Conservation (phyloP, 2,113 vertebrate species). For the Oncorhynchus nerka region DNA sequence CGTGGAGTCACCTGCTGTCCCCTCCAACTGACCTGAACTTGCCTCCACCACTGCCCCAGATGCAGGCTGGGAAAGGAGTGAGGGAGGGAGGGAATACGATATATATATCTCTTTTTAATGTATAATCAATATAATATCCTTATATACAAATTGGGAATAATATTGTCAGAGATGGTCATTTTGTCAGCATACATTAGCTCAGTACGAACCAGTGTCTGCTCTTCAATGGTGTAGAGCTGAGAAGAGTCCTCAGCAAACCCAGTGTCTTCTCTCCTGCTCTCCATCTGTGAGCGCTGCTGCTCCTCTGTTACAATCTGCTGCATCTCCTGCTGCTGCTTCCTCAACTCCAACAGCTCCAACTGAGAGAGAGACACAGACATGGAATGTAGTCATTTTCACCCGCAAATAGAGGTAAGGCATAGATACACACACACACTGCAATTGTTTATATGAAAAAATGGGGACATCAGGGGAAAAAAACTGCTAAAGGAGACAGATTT, state of each 20-base stretch:
- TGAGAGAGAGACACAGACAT: slow-evolving; percentile 46
- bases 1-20: slow-evolving; percentile 52
- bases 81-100: neutral
- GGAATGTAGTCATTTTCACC: no score
- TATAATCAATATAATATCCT: no score
- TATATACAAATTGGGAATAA: neutral
- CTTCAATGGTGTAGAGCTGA: slow-evolving; percentile 63
- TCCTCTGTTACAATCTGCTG: slow-evolving; percentile 52
- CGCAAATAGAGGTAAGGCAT: no score
- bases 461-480: no score
- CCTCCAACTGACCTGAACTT: slow-evolving; percentile 52
- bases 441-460: no score
- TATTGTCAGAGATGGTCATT: neutral
- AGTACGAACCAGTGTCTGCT: slow-evolving; percentile 70
- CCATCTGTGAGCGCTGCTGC: slow-evolving; percentile 66
- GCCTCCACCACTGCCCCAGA: slow-evolving; percentile 48
- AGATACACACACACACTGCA: no score
- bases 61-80: slow-evolving; percentile 44
- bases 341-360: slow-evolving; percentile 83
- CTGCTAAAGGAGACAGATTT: no score
- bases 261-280: slow-evolving; percentile 75
- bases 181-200: neutral
- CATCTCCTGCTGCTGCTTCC: slow-evolving; percentile 70
- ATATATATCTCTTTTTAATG: no score
- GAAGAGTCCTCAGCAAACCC: slow-evolving; percentile 75